Base-by-base conservation (phyloP, 2,797 vertebrate species). In the Oryzias sinensis region DNA sequence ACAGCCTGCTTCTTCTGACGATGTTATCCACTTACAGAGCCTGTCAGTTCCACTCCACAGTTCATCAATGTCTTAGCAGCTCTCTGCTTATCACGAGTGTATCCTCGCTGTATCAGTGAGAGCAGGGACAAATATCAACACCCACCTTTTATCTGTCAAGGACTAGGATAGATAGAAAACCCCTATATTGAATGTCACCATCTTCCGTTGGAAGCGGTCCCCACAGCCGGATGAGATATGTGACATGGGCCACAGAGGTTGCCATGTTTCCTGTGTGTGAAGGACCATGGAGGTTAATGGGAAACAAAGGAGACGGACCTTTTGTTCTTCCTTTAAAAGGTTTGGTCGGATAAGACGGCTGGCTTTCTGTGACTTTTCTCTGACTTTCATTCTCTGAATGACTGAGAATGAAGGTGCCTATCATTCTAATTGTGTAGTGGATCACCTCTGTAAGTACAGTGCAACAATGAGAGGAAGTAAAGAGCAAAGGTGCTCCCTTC, bases 231-330 rank as follows among this genome's bases (percentile, higher is more conserved):
- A 83, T 87, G 83, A 90, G 85, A 88, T 89, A 89, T 86, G 89
- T 90, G 88, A 86, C 87, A 87, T 67, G 70, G 82, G 87, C 75
- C 83, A 54, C 55, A 4, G 70, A 81, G 86, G 87, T 88, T 76
- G 74, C 63, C 66, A 37, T 86, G 87, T 87, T 85, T 90, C 85
- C 81, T 82, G 83, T 84, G 83, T 74, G 77, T 8, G 29, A 68
- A 88, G 77, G 82, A 85, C 71, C 87, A 78, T 44, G 14, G 76
- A 84, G 87, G 85, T 88, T 90, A 89, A 90, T 90, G 83, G 85
- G 85, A 90, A 87, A 82, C 70, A 84, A 83, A 82, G 81, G 82
- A 84, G 80, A 83, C 83, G 83, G 84, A 77, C 77, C 84, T 87
- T 87, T 88, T 89, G 84, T 87, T 89, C 85, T 80, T 76, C 64